A percentile compares a stretch with the other conserved stretches of the same genome.
Evolutionary conservation across 2,888 invertebrate species (phyloP).

Genomic region (Xiphydria camelus): DNA sequence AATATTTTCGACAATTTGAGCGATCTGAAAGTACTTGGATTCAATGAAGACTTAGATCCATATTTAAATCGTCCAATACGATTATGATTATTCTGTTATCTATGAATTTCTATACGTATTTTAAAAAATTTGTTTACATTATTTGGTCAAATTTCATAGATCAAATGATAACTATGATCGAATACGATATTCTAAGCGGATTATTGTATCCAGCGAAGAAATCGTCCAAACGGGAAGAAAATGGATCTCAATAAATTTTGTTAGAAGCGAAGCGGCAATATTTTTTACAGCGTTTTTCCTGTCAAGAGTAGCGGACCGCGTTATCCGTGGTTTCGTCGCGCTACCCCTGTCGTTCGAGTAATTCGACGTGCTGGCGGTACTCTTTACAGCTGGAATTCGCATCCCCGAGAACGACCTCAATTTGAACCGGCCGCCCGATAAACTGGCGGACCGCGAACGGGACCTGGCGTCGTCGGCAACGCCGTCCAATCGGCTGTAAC

Average conservation of each 20-base stretch:
- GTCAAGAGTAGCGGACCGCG: constrained; percentile 29
- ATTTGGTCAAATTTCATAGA: too few relatives aligned
- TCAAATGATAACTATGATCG: too few relatives aligned
- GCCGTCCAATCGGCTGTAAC: not conserved
- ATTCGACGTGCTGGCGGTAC: constrained; percentile 12
- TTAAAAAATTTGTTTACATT: not conserved
- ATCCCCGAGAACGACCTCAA: constrained; percentile 10
- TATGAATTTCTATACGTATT: not conserved
- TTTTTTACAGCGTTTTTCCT: constrained; percentile 28
- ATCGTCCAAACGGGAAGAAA: too few relatives aligned
- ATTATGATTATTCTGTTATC: not conserved
- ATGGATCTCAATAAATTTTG: too few relatives aligned
- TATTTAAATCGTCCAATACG: too few relatives aligned
- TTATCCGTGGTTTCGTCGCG: constrained; percentile 19
- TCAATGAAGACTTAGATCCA: too few relatives aligned
- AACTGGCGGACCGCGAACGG: constrained; percentile 40
- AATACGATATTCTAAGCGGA: too few relatives aligned
- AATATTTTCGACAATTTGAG: too few relatives aligned
- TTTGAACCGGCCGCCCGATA: constrained; percentile 16
- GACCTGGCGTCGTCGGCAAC: constrained; percentile 10
- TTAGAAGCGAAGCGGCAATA: too few relatives aligned
- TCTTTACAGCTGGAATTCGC: constrained; percentile 14
- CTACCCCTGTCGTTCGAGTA: constrained; percentile 11
- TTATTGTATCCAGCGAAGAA: too few relatives aligned
- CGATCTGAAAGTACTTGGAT: too few relatives aligned